Conservation (phyloP, 2,113 vertebrate genomes). For the Oreochromis aureus region DNA sequence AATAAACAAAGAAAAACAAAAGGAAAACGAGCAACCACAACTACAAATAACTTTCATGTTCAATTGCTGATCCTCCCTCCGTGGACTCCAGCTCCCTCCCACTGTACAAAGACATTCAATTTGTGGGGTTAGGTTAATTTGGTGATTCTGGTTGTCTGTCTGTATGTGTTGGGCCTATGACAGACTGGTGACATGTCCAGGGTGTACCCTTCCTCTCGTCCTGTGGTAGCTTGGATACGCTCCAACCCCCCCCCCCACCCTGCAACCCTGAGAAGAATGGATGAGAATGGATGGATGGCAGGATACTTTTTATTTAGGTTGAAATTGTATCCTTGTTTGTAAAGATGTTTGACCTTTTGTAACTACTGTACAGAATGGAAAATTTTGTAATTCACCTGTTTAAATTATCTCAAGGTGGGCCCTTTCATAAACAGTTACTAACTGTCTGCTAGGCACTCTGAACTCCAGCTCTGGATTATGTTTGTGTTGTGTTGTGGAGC, state of each 20-base stretch:
- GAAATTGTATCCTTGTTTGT: accelerated
- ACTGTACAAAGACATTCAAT: accelerated
- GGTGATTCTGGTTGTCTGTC: not conserved
- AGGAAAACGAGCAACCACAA: too few relatives aligned
- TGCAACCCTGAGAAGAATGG: not conserved
- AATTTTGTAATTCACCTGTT: not conserved
- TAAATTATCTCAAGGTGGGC: not conserved
- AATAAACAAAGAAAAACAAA: too few relatives aligned
- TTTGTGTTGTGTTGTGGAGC: not conserved
- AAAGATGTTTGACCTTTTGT: too few relatives aligned
- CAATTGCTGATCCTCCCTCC: not conserved
- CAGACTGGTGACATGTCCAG: accelerated
- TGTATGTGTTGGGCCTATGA: accelerated
- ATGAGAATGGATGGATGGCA: accelerated
- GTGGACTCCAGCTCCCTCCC: not conserved
- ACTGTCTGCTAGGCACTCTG: not conserved
- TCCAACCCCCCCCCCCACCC: not conserved
- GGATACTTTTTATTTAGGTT: not conserved
- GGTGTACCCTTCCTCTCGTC: accelerated
- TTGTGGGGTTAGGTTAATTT: accelerated
- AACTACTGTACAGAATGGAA: too few relatives aligned
- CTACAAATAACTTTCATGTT: not conserved
- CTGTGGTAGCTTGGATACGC: not conserved
- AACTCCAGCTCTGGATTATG: accelerated
- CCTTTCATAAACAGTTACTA: accelerated